Percentiles rank a stretch among this genome's conserved stretches.
These are phyloP conservation scores for Acrocyrtus sp. DNA, from an alignment of 2,888 invertebrate genomes.

Conservation along the genomic window DNA sequence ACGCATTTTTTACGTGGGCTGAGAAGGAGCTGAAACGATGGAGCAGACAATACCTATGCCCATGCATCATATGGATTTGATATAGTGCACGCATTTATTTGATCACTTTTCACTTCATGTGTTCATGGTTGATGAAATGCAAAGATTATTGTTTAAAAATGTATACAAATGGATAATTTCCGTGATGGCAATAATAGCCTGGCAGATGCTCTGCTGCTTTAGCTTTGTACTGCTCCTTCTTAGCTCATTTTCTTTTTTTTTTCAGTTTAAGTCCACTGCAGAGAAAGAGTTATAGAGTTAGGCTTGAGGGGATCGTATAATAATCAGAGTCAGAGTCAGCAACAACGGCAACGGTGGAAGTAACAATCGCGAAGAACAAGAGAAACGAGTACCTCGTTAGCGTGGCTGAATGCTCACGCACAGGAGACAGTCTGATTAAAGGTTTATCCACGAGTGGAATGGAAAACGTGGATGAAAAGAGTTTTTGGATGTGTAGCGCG, in stretches of 20 bases:
- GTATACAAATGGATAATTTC: conserved; percentile 35
- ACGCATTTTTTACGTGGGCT: no score
- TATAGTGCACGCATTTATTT: no score
- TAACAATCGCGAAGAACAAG: conserved; percentile 3
- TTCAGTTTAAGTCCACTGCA: no score
- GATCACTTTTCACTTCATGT: no score
- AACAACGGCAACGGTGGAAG: neutral
- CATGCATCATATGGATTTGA: no score
- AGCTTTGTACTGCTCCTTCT: no score
- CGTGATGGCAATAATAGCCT: conserved; percentile 14
- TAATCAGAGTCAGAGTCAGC: no score
- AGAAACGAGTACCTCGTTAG: conserved; percentile 35
- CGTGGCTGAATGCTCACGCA: conserved; percentile 36
- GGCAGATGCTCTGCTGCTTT: conserved; percentile 1
- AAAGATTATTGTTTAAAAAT: no score
- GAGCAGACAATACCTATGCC: no score
- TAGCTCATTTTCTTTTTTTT: no score
- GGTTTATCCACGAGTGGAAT: conserved; percentile 23
- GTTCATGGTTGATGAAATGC: no score
- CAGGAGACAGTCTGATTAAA: conserved; percentile 44
- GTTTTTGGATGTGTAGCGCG: conserved; percentile 2
- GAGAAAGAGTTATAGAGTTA: conserved; percentile 2
- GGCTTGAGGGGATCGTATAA: conserved; percentile 35
- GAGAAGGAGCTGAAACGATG: no score
- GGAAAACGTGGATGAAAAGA: conserved; percentile 15